Percentiles rank a stretch among this genome's conserved stretches.
Evolutionary conservation across 2,113 vertebrate species (phyloP).

Genomic region (Otocyon megalotis): DNA sequence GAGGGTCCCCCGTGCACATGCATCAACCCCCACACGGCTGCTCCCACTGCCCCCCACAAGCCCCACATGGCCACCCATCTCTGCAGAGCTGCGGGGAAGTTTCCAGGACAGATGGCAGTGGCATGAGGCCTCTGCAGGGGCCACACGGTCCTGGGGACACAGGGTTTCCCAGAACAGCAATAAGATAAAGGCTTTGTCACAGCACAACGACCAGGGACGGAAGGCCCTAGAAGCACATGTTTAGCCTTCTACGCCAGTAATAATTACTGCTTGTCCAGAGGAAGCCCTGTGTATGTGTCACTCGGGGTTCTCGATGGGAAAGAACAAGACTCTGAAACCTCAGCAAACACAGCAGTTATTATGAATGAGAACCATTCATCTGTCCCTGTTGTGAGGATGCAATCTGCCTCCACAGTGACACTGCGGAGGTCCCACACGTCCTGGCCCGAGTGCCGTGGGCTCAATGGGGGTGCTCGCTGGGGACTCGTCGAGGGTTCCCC

Average conservation of each 20-base stretch:
- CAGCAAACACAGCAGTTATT: background rate
- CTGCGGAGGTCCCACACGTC: fast-evolving
- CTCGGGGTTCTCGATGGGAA: background rate
- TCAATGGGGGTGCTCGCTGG: too few species aligned
- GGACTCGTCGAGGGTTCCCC: too few species aligned
- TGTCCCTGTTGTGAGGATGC: background rate
- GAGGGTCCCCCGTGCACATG: background rate
- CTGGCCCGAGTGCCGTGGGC: too few species aligned
- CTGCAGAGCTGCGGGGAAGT: background rate
- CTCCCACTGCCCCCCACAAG: background rate
- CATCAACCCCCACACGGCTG: background rate
- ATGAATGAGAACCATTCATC: too few species aligned
- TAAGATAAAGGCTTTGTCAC: background rate
- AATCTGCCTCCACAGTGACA: background rate
- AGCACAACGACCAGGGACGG: fast-evolving
- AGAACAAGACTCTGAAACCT: background rate
- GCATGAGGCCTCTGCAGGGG: background rate
- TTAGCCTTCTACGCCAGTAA: fast-evolving
- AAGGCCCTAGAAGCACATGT: background rate
- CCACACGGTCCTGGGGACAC: too few species aligned
- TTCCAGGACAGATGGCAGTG: background rate
- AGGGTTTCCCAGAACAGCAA: background rate
- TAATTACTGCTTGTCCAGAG: fast-evolving
- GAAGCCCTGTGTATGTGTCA: fast-evolving
- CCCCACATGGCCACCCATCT: fast-evolving